A percentile compares a stretch with the other conserved stretches of the same genome.
These are phyloP conservation scores for Coreoperca whiteheadi DNA, from an alignment of 2,113 vertebrate species.

Conservation along the genomic window DNA sequence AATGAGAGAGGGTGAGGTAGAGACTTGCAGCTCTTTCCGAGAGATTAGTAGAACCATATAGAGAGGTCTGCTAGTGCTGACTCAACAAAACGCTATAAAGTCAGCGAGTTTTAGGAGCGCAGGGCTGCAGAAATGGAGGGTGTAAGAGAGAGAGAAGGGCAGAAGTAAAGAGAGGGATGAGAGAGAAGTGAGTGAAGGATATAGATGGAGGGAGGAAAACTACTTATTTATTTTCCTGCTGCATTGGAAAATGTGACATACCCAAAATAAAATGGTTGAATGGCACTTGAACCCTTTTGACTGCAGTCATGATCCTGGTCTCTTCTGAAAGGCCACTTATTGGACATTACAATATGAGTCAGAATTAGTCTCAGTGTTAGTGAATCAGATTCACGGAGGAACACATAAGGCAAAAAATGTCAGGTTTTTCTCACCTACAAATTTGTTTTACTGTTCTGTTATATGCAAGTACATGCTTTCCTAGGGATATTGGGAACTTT, in stretches of 20 bases:
- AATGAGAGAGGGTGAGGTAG: background rate
- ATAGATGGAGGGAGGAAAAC: background rate
- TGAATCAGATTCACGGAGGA: no score
- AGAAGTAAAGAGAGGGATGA: background rate
- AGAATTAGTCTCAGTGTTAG: no score
- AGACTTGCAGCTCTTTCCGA: constrained; percentile 52
- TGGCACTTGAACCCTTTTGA: background rate
- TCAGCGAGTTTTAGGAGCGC: constrained; percentile 17
- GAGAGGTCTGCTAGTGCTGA: constrained; percentile 35
- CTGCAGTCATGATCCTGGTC: background rate
- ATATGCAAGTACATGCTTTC: background rate
- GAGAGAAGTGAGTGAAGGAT: background rate
- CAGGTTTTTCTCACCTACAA: background rate
- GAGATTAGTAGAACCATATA: constrained; percentile 44
- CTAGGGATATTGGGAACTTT: background rate
- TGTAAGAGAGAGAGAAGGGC: background rate
- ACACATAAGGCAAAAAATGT: no score
- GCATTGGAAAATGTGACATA: background rate
- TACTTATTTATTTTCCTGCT: background rate
- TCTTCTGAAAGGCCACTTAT: background rate
- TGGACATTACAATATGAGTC: background rate
- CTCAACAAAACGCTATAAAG: constrained; percentile 40
- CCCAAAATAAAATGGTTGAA: constrained; percentile 6
- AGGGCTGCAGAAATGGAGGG: background rate
- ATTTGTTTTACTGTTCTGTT: background rate